Conservation (phyloP, 2,888 invertebrate species). For the Platycheirus albimanus region DNA sequence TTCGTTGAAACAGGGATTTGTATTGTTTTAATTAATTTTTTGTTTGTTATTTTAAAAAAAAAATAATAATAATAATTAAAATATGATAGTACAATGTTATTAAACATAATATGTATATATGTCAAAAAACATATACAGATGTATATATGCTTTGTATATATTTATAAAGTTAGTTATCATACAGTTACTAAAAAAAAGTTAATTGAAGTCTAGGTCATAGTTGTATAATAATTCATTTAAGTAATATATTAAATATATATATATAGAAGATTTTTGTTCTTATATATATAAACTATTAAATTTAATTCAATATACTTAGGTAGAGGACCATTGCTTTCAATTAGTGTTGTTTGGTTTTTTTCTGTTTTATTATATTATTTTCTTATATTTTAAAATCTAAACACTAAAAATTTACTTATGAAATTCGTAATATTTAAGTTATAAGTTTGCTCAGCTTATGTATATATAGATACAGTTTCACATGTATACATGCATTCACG, state of each 20-base stretch:
- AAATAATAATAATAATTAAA: no score
- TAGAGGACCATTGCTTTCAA: conserved; percentile 72
- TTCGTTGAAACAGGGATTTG: conserved; percentile 75
- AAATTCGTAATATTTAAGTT: conserved; percentile 63
- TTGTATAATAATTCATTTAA: conserved; percentile 66
- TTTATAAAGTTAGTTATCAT: conserved; percentile 65
- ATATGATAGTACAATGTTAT: conserved; percentile 63
- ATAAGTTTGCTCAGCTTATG: conserved; percentile 29
- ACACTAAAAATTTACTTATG: conserved; percentile 53
- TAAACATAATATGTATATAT: conserved; percentile 71
- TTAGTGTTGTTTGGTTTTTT: conserved; percentile 62
- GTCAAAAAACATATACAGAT: conserved; percentile 73
- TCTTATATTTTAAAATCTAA: conserved; percentile 27
- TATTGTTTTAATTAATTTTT: conserved; percentile 61
- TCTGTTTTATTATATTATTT: no score
- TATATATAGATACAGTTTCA: conserved; percentile 8
- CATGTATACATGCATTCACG: conserved; percentile 18
- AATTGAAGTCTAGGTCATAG: conserved; percentile 68
- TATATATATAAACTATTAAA: conserved; percentile 54
- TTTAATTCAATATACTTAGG: conserved; percentile 66
- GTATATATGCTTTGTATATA: conserved; percentile 70
- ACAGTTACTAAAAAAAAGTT: conserved; percentile 57
- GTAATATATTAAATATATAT: conserved; percentile 55
- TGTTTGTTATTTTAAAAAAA: conserved; percentile 25
- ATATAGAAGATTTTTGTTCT: conserved; percentile 42